Conservation (phyloP, 2,797 vertebrate genomes). For the Cuniculus paca region DNA sequence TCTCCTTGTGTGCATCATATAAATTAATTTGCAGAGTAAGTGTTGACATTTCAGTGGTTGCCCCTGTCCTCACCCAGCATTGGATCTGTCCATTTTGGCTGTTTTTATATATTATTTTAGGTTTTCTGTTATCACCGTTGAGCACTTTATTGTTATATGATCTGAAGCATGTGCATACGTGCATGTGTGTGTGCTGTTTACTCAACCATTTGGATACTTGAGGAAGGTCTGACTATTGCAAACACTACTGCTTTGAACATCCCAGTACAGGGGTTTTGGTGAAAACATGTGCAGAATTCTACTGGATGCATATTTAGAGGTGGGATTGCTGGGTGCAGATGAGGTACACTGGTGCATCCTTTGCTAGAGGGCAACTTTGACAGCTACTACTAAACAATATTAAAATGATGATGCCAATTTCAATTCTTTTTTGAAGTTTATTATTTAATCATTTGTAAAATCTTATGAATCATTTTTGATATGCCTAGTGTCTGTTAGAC, state of each 20-base stretch:
- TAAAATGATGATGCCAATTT: not conserved
- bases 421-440: constrained; percentile 58
- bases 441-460: constrained; percentile 5
- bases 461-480: not conserved
- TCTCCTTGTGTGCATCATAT: not conserved
- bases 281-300: not conserved
- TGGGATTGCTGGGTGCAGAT: no score
- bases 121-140: not conserved
- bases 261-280: not conserved
- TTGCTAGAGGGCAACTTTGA: not conserved
- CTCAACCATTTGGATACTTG: no score
- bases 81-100: not conserved
- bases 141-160: not conserved
- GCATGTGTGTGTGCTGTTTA: not conserved
- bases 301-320: accelerated
- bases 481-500: not conserved
- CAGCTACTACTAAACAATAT: not conserved
- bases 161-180: not conserved
- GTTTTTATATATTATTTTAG: not conserved
- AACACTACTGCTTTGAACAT: not conserved
- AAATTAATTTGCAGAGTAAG: not conserved
- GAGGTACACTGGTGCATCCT: not conserved
- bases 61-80: no score
- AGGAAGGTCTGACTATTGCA: not conserved
- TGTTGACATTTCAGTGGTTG: accelerated